These are phyloP conservation scores for Orycteropus afer DNA, from an alignment of 2,113 vertebrate species.

Conservation along the genomic window DNA sequence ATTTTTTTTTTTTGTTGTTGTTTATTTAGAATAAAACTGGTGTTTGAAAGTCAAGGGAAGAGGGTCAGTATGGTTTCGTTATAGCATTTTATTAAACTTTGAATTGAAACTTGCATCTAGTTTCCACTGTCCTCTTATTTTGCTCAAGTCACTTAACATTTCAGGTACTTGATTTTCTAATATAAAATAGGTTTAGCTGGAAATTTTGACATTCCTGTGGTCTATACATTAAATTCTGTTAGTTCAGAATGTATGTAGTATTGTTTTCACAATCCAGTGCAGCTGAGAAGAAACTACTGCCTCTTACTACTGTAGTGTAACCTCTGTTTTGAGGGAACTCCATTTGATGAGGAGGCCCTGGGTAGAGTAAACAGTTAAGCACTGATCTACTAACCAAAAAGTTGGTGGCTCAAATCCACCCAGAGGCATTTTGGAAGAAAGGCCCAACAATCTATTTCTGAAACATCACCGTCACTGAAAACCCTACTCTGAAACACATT, in stretches of 20 bases:
- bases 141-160: background rate
- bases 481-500: background rate
- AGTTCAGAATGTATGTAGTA: rapidly evolving
- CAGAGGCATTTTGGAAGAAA: background rate
- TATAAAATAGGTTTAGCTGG: background rate
- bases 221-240: too few species aligned
- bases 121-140: background rate
- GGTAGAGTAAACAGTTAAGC: background rate
- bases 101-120: background rate
- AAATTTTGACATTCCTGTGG: rapidly evolving
- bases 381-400: background rate
- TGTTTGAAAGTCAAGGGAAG: background rate
- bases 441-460: background rate
- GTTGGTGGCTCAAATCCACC: background rate
- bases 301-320: background rate
- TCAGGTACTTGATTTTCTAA: background rate
- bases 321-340: background rate
- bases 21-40: background rate
- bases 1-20: background rate
- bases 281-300: rapidly evolving
- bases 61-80: background rate
- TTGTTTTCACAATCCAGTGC: too few species aligned
- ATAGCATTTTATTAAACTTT: background rate
- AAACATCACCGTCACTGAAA: background rate
- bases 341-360: background rate